Conservation (phyloP, 2,888 invertebrate genomes). For the Tubiluchus corallicola region DNA sequence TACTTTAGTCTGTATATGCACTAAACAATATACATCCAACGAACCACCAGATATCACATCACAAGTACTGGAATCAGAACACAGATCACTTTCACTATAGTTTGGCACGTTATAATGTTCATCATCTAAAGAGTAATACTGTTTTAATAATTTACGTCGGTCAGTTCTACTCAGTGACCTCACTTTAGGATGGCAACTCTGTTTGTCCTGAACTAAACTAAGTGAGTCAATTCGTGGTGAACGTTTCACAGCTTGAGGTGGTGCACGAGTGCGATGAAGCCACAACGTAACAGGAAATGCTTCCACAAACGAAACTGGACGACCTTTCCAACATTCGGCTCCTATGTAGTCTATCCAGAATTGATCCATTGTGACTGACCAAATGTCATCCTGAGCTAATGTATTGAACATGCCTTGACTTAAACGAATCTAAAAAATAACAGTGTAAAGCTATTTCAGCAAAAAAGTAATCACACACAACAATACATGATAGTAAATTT, state of each 20-base stretch:
- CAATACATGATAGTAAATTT: too few relatives aligned
- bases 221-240: neutral
- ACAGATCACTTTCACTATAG: too few relatives aligned
- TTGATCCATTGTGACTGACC: neutral
- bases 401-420: neutral
- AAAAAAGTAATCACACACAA: too few relatives aligned
- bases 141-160: neutral
- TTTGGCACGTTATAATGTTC: neutral
- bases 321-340: neutral
- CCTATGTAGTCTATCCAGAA: neutral
- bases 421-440: too few relatives aligned
- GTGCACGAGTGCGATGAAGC: neutral
- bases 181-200: too few relatives aligned
- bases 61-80: too few relatives aligned
- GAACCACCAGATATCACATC: too few relatives aligned
- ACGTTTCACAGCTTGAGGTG: neutral
- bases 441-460: too few relatives aligned
- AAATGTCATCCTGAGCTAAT: neutral
- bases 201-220: neutral
- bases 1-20: neutral
- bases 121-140: neutral
- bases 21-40: neutral
- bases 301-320: neutral
- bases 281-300: conserved; percentile 1
- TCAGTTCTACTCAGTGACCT: too few relatives aligned